phyloP scores from a whole-genome alignment of 2,888 invertebrate species.

The Herminia tarsipennalis region DNA sequence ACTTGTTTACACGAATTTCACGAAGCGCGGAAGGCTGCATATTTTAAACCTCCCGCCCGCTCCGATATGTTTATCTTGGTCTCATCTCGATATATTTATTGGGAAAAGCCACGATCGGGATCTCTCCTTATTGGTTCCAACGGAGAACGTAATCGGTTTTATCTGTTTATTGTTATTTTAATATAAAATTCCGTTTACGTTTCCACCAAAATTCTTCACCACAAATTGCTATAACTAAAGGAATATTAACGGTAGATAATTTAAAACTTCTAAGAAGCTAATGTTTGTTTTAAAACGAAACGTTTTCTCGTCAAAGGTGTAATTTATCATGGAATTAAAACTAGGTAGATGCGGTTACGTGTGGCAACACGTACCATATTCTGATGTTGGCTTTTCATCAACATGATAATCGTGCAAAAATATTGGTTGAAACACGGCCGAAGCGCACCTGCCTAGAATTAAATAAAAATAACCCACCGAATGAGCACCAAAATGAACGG shows the following conservation, averaged over 20 bases:
- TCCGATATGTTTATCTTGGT: constrained; percentile 79
- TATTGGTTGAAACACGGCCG: constrained; percentile 72
- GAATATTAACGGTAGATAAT: constrained; percentile 32
- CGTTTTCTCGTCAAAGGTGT: constrained; percentile 53
- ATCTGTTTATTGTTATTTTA: constrained; percentile 62
- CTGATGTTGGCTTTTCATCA: constrained; percentile 84
- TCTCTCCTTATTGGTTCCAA: constrained; percentile 71
- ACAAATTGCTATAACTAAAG: constrained; percentile 30
- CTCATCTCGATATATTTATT: constrained; percentile 82
- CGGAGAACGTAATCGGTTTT: constrained; percentile 62
- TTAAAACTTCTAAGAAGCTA: constrained; percentile 27
- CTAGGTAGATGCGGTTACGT: constrained; percentile 51
- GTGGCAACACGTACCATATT: constrained; percentile 57
- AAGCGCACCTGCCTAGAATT: constrained; percentile 79
- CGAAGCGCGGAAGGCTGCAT: constrained; percentile 75
- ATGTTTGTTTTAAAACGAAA: constrained; percentile 33
- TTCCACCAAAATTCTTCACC: constrained; percentile 37
- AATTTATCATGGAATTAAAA: constrained; percentile 64
- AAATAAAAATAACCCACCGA: constrained; percentile 81
- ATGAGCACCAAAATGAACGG: constrained; percentile 68
- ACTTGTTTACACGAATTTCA: constrained; percentile 76
- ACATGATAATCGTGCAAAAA: constrained; percentile 84
- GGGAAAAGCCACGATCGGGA: constrained; percentile 70
- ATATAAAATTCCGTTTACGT: constrained; percentile 40
- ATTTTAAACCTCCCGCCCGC: constrained; percentile 75